Evolutionary conservation across 2,797 vertebrate genomes (phyloP), one percentile per base, ranked within the genome.

Genomic region (Lepilemur septentrionalis): DNA sequence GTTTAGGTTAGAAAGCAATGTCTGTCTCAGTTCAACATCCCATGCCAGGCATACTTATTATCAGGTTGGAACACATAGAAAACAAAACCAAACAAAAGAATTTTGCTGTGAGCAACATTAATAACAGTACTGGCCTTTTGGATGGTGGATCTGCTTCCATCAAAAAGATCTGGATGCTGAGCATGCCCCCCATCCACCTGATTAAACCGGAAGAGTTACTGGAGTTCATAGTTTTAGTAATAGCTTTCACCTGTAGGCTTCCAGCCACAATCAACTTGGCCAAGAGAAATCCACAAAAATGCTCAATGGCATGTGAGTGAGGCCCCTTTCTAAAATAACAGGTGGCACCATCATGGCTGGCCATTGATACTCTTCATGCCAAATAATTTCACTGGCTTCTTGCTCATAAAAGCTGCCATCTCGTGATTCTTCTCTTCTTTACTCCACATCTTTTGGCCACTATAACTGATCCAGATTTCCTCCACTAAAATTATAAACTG

Each of bases 161-260:
- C 32, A 76, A 48, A 93, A 72, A 76, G 92, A 89, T 61, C 83
- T 91, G 73, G 92, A 89, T 89, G 96, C 87, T 78, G 22, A 80
- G 38, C 12, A 85, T 67, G 43, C 63, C 57, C 25, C 25, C 23
- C 10, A 28, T 10, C 4, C 41, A 88, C 57, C 12, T 59, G 59
- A 90, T 52, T 43, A 81, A 35, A 23, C 61, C 78, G 72, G 52
- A 78, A 82, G 79, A 93, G 43, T 81, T 48, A 25, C 22, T 35
- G 23, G 75, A 84, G 89, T 92, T 89, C 55, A 35, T 30, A 52
- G 91, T 46, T 89, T 52, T 86, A 91, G 82, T 94, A 96, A 97
- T 92, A 46, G 91, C 41, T 97, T 97, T 97, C 96, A 97, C 96
- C 95, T 96, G 95, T 55, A 76, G 76, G 81, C 72, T 70, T 89